Percentiles rank a stretch among this genome's conserved stretches.
Evolutionary conservation across 2,113 vertebrate species (phyloP).

Genomic region (Syngnathoides biaculeatus): DNA sequence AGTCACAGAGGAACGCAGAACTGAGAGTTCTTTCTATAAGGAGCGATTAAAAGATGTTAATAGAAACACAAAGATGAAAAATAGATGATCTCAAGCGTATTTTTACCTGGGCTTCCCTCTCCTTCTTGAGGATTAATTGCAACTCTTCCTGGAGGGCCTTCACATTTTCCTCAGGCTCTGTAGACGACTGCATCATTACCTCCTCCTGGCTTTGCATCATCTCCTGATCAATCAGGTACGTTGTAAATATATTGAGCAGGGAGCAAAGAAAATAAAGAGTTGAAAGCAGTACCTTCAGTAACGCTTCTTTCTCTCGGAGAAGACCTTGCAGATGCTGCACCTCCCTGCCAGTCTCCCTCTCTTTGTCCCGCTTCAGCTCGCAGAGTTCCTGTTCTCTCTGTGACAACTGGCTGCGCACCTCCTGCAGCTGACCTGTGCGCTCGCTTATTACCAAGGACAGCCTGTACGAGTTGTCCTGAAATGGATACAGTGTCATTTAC

Average conservation of each 20-base stretch:
- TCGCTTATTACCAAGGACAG: constrained; percentile 79
- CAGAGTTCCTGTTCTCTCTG: constrained; percentile 65
- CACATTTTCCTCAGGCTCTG: constrained; percentile 47
- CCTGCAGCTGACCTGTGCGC: constrained; percentile 78
- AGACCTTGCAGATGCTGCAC: constrained; percentile 54
- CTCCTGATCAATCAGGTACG: constrained; percentile 48
- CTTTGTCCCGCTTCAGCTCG: constrained; percentile 54
- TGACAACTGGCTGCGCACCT: constrained; percentile 76
- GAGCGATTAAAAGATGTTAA: not conserved
- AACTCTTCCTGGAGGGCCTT: constrained; percentile 81
- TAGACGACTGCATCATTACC: constrained; percentile 42
- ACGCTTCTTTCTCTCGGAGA: constrained; percentile 75
- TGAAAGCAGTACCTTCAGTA: constrained; percentile 71
- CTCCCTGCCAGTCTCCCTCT: constrained; percentile 49
- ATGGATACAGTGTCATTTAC: not conserved
- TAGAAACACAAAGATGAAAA: not conserved
- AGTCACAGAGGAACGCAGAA: constrained; percentile 75
- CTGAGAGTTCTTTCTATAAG: constrained; percentile 79
- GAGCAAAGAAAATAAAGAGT: not conserved
- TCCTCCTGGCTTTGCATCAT: constrained; percentile 68
- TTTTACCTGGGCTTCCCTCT: constrained; percentile 85
- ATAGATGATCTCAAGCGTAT: not conserved
- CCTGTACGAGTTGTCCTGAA: constrained; percentile 78
- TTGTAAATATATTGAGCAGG: not conserved
- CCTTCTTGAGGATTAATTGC: constrained; percentile 82